Percentiles rank a stretch among this genome's conserved stretches.
Conservation (phyloP, 2,888 invertebrate genomes). For the Cerceris ruficornis region DNA sequence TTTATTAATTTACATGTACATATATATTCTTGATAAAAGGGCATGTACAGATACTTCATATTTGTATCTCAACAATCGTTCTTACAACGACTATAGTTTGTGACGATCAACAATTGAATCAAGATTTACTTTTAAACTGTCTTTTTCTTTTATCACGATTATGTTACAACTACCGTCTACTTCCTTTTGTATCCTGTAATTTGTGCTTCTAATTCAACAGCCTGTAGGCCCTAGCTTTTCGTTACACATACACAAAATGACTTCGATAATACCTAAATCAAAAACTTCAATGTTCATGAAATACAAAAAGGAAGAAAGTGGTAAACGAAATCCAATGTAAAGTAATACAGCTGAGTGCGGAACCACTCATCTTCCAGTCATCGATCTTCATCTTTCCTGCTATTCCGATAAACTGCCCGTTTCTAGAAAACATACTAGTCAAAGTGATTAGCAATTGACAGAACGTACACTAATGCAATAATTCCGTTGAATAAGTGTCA, state of each 20-base stretch:
- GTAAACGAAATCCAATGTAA: no score
- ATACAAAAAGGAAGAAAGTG: no score
- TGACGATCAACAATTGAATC: conserved; percentile 14
- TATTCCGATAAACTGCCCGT: no score
- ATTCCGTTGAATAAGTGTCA: no score
- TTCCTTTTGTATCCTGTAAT: conserved; percentile 9
- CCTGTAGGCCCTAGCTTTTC: background rate
- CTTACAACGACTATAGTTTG: background rate
- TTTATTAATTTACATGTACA: conserved; percentile 52
- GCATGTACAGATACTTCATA: conserved; percentile 6
- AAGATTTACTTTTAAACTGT: conserved; percentile 13
- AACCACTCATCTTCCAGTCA: no score
- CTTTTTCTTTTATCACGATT: conserved; percentile 11
- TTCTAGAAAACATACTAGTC: no score
- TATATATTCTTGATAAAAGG: conserved; percentile 26
- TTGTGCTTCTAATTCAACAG: conserved; percentile 30
- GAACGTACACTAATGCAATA: no score
- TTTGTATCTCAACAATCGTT: conserved; percentile 11
- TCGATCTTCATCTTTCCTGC: no score
- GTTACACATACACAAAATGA: background rate
- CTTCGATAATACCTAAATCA: no score
- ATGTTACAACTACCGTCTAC: conserved; percentile 22
- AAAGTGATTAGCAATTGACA: no score
- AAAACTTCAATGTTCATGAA: no score
- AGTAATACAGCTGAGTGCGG: no score